phyloP scores from a whole-genome alignment of 1,140 invertebrate species.

The Ladona fulva region DNA sequence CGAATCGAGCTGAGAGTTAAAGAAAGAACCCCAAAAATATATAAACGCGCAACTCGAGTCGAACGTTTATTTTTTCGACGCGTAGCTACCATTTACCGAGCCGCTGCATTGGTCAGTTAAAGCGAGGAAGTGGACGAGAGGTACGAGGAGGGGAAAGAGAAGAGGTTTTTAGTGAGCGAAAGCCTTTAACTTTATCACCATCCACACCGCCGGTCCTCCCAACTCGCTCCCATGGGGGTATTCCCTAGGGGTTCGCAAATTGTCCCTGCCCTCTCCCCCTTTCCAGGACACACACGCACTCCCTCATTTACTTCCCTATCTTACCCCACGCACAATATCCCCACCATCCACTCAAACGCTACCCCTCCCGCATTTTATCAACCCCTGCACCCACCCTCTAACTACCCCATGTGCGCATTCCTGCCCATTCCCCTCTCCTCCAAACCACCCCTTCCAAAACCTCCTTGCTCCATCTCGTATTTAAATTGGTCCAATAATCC shows the following conservation, averaged over 20 bases:
- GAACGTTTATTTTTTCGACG: neutral
- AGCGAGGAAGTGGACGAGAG: neutral
- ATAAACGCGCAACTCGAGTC: no score
- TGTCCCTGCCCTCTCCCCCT: neutral
- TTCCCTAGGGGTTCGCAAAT: neutral
- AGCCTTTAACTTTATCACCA: conserved; percentile 9
- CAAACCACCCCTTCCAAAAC: no score
- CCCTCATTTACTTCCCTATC: neutral
- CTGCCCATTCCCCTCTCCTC: neutral
- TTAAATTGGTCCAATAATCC: conserved; percentile 10
- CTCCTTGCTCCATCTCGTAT: neutral
- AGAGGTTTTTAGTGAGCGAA: neutral
- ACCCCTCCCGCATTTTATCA: neutral
- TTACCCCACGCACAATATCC: neutral
- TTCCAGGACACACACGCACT: neutral
- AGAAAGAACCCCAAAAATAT: neutral
- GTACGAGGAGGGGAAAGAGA: neutral
- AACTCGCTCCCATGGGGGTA: neutral
- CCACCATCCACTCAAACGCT: neutral
- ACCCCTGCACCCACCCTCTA: no score
- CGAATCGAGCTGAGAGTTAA: neutral
- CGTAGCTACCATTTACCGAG: neutral
- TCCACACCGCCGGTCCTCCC: neutral
- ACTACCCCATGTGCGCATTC: no score
- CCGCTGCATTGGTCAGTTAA: neutral